phyloP scores from a whole-genome alignment of 2,888 invertebrate genomes.

The Tipula helvola region DNA sequence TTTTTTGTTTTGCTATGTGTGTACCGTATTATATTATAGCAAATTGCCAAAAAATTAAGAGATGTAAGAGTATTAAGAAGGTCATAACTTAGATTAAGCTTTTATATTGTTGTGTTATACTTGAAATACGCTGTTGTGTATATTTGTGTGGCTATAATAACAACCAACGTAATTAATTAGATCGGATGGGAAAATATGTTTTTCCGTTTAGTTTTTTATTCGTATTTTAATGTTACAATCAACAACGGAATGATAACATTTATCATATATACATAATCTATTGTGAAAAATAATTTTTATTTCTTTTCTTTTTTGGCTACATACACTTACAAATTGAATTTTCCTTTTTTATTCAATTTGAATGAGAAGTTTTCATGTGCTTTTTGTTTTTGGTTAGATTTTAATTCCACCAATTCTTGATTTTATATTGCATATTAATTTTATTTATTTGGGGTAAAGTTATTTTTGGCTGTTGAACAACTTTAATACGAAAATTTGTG shows the following conservation, averaged over 20 bases:
- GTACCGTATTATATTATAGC: not conserved
- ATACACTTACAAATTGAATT: not conserved
- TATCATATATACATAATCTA: not conserved
- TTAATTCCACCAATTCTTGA: not conserved
- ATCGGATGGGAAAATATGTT: not conserved
- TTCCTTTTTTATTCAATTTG: not conserved
- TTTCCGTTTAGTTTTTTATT: not conserved
- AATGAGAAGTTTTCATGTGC: not conserved
- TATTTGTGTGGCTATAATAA: not conserved
- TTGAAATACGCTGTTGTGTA: not conserved
- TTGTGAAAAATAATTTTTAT: not conserved
- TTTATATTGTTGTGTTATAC: not conserved
- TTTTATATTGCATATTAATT: not conserved
- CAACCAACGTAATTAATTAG: not conserved
- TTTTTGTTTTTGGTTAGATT: not conserved
- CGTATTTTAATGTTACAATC: not conserved
- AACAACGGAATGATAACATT: not conserved
- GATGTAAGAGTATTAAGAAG: not conserved
- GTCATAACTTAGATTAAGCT: not conserved
- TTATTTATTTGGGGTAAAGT: not conserved
- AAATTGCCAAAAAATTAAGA: not conserved
- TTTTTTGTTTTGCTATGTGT: not conserved
- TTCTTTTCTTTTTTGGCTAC: not conserved
- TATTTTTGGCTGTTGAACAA: not conserved
- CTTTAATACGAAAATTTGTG: not conserved